phyloP scores from a whole-genome alignment of 2,113 vertebrate species.

The Antechinus flavipes region DNA sequence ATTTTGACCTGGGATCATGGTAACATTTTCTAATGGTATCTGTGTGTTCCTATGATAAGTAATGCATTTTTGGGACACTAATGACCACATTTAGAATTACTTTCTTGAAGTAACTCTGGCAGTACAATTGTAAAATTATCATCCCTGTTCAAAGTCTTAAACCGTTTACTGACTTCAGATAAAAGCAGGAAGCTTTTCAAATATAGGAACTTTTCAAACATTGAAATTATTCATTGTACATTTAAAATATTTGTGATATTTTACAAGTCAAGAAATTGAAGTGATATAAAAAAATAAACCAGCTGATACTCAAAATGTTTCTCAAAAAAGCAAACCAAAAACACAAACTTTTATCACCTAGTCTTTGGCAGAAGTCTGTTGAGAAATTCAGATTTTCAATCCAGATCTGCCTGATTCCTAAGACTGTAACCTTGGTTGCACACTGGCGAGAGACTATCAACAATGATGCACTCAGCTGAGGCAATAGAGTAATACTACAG shows the following conservation, averaged over 20 bases:
- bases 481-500: slow-evolving; percentile 49
- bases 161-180: neutral
- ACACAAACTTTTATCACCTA: neutral
- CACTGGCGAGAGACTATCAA: slow-evolving; percentile 55
- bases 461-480: slow-evolving; percentile 55
- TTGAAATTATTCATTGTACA: slow-evolving; percentile 8
- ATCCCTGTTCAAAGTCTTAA: slow-evolving; percentile 7
- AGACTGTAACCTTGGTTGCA: slow-evolving; percentile 13
- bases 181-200: neutral
- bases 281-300: neutral
- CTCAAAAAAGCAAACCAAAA: neutral
- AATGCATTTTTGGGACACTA: neutral
- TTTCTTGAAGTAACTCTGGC: neutral
- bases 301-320: slow-evolving; percentile 22
- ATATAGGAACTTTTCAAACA: neutral
- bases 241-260: neutral
- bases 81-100: neutral
- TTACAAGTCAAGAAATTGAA: slow-evolving; percentile 39
- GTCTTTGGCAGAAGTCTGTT: neutral
- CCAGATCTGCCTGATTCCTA: neutral
- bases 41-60: neutral
- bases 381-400: neutral
- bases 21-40: neutral
- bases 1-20: neutral
- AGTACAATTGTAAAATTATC: neutral